Conservation (phyloP, 1,140 invertebrate genomes). For the Phortica variegata region DNA sequence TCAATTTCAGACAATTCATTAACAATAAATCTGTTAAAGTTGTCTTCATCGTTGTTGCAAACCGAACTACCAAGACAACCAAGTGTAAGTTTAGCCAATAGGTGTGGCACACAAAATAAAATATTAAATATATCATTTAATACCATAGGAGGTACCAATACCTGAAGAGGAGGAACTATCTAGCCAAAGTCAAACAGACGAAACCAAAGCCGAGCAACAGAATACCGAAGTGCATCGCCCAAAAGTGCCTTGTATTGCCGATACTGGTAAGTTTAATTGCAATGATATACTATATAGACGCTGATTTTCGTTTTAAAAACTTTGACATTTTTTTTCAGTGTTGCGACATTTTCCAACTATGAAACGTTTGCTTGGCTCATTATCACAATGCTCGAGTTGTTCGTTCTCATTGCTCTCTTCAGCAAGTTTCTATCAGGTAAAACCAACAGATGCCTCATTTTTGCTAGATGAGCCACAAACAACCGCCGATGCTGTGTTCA, state of each 20-base stretch:
- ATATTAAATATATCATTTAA: too few relatives aligned
- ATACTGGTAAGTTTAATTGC: conserved; percentile 58
- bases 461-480: conserved; percentile 59
- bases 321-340: conserved; percentile 56
- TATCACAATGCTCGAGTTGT: conserved; percentile 70
- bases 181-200: conserved; percentile 70
- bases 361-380: conserved; percentile 74
- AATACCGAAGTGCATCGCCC: conserved; percentile 59
- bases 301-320: not conserved
- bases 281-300: conserved; percentile 34
- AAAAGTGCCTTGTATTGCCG: conserved; percentile 69
- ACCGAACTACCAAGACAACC: conserved; percentile 62
- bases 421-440: conserved; percentile 35
- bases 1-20: conserved; percentile 68
- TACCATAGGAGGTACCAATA: conserved; percentile 43
- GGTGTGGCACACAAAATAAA: too few relatives aligned
- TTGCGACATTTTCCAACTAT: conserved; percentile 77
- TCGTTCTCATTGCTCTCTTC: conserved; percentile 63
- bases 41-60: conserved; percentile 68
- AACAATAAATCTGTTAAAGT: conserved; percentile 69
- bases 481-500: conserved; percentile 81
- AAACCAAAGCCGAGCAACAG: conserved; percentile 73
- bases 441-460: conserved; percentile 62
- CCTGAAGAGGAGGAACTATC: conserved; percentile 49
- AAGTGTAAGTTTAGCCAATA: conserved; percentile 29